These are phyloP conservation scores for Leontopithecus rosalia DNA, from an alignment of 2,797 vertebrate genomes.

Conservation along the genomic window DNA sequence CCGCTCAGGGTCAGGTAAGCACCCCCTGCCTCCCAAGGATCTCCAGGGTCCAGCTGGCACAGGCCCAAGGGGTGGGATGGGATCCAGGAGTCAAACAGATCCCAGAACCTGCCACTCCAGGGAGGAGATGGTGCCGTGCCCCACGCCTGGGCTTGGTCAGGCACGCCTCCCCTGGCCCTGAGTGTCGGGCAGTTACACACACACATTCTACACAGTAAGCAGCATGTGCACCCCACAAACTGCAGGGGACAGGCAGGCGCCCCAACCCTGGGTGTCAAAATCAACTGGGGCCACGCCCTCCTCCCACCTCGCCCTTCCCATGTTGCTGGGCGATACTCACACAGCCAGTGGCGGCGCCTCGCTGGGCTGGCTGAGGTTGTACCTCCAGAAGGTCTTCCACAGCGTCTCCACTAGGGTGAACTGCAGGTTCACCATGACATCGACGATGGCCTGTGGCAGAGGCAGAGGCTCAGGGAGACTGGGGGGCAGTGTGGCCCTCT, in stretches of 20 bases:
- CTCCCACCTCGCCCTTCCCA: too few species aligned
- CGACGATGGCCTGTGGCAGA: conserved; percentile 90
- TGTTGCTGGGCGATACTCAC: conserved; percentile 81
- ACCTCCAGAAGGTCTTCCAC: conserved; percentile 97
- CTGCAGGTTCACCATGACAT: conserved; percentile 96
- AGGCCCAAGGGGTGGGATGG: not conserved
- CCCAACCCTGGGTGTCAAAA: not conserved
- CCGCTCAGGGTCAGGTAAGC: not conserved
- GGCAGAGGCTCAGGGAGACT: not conserved
- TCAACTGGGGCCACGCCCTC: not conserved
- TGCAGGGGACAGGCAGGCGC: not conserved
- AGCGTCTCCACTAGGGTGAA: conserved; percentile 95
- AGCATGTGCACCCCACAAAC: not conserved
- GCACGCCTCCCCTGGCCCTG: not conserved
- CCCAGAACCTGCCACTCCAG: too few species aligned
- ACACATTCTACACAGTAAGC: not conserved
- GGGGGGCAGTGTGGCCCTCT: not conserved
- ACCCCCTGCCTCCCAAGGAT: not conserved
- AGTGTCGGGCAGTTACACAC: not conserved
- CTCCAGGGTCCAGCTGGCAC: not conserved
- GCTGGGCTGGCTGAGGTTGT: conserved; percentile 89
- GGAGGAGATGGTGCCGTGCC: not conserved
- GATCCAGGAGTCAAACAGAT: not conserved
- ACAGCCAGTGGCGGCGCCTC: conserved; percentile 87
- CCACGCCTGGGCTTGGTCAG: not conserved